These are phyloP conservation scores for Gambusia holbrooki DNA, from an alignment of 2,113 vertebrate species.

Conservation along the genomic window DNA sequence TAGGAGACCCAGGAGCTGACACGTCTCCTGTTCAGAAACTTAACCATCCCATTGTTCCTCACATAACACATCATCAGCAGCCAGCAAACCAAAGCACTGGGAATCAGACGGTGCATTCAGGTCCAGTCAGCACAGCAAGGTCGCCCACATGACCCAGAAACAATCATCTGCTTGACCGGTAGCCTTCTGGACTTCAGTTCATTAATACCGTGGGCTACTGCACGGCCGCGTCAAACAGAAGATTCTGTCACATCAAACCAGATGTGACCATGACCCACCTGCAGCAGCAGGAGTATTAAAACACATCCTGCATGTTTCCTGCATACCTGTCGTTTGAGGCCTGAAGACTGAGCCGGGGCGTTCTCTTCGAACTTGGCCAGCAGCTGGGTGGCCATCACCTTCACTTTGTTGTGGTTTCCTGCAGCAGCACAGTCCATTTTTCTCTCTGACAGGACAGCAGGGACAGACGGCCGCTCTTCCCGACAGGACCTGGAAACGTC, in stretches of 20 bases:
- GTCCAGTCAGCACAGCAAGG: constrained; percentile 43
- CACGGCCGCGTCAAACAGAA: constrained; percentile 32
- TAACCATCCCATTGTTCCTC: constrained; percentile 40
- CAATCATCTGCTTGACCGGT: constrained; percentile 49
- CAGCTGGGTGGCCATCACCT: constrained; percentile 96
- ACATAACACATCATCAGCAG: constrained; percentile 22
- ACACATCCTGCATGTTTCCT: neutral
- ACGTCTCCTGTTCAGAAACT: constrained; percentile 47
- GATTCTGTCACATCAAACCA: neutral
- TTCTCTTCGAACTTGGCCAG: constrained; percentile 98
- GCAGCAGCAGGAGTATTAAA: neutral
- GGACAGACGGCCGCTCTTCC: constrained; percentile 81
- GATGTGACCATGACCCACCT: neutral
- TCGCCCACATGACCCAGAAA: constrained; percentile 52
- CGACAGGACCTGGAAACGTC: constrained; percentile 77
- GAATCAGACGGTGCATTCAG: constrained; percentile 13
- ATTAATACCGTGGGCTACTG: constrained; percentile 45
- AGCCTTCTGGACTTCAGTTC: constrained; percentile 50
- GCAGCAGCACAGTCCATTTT: constrained; percentile 80
- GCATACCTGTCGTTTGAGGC: constrained; percentile 90
- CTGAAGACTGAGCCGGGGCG: constrained; percentile 82
- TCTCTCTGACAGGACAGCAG: constrained; percentile 81
- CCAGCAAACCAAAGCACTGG: constrained; percentile 37
- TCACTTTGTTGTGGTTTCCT: constrained; percentile 95
- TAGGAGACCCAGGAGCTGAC: neutral